These are phyloP conservation scores for Galeopsomyia nigrocyanea DNA, from an alignment of 2,888 invertebrate species.

Conservation along the genomic window DNA sequence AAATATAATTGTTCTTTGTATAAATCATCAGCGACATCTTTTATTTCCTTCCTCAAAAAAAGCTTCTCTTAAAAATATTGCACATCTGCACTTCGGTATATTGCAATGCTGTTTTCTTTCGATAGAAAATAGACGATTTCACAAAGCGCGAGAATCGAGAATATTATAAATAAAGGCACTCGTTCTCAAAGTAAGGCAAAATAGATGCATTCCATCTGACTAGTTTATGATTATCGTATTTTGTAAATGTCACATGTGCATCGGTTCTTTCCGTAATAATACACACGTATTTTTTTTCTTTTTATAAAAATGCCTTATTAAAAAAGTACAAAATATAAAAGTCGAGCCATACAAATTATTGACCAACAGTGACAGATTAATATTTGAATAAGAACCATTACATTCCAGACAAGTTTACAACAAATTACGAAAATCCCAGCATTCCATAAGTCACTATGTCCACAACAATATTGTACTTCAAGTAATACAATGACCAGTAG, in stretches of 20 bases:
- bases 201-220: constrained; percentile 28
- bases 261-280: constrained; percentile 2
- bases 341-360: constrained; percentile 6
- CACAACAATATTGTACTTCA: constrained; percentile 17
- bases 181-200: constrained; percentile 31
- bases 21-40: constrained; percentile 33
- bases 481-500: constrained; percentile 26
- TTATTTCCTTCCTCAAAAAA: constrained; percentile 49
- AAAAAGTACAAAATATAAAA: constrained; percentile 65
- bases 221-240: constrained; percentile 6
- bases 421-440: constrained; percentile 33
- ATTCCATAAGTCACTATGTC: constrained; percentile 26
- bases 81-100: constrained; percentile 53
- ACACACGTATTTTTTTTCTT: constrained; percentile 9
- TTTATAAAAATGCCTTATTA: constrained; percentile 61
- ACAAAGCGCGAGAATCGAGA: constrained; percentile 28
- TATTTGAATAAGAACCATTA: constrained; percentile 21
- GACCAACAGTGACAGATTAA: constrained; percentile 23
- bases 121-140: constrained; percentile 21
- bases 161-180: constrained; percentile 29
- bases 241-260: not conserved
- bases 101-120: constrained; percentile 39
- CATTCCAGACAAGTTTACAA: constrained; percentile 5
- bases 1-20: constrained; percentile 1
- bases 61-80: constrained; percentile 61